Evolutionary conservation across 2,113 vertebrate species (phyloP), one percentile per base, ranked within the genome.

Genomic region (Irena cyanogastra): DNA sequence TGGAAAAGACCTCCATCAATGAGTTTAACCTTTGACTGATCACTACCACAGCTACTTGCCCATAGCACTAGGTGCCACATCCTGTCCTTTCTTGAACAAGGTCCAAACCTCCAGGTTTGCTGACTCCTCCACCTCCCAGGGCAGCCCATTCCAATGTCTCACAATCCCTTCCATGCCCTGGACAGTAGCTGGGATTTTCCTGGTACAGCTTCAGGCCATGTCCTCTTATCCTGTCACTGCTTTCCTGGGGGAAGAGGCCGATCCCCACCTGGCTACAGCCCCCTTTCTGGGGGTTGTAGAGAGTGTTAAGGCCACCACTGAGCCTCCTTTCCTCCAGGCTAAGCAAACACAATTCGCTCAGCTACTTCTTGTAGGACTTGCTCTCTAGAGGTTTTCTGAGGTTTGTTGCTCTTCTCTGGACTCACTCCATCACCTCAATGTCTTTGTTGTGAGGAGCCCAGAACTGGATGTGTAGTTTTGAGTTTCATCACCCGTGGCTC

Each of bases 1-100:
- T 69, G 39, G 27, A 52, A 44, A 69, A 87, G 10, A n/a, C 18
- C 3, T 69, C 33, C 18, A 45, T 23, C 23, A 23, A 13, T 16
- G 3, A 33, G 19, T 61, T 4, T 24, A 78, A 1, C 6, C 9
- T 23, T 33, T 77, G 45, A 68, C 17, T 27, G 14, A 44, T 37
- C 37, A 52, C 27, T 10, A 33, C 12, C 7, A 28, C 3, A 10
- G 27, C 27, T 52, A 33, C 12, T 13, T 37, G 27, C 6, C 37
- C 12, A 33, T 4, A 45, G 22, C 3, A 23, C 8, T 33, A 16
- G 23, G 12, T 23, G 15, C 5, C 4, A 33, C 0, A 0, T 33
- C 27, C 11, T 60, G 12, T 19, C 8, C 24, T 23, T 37, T 69
- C 22, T 19, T 52, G 22, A 69, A 13, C 22, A 39, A n/a, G n/a